Evolutionary conservation across 1,140 invertebrate genomes (phyloP).

Genomic region (Whitmania pigra): DNA sequence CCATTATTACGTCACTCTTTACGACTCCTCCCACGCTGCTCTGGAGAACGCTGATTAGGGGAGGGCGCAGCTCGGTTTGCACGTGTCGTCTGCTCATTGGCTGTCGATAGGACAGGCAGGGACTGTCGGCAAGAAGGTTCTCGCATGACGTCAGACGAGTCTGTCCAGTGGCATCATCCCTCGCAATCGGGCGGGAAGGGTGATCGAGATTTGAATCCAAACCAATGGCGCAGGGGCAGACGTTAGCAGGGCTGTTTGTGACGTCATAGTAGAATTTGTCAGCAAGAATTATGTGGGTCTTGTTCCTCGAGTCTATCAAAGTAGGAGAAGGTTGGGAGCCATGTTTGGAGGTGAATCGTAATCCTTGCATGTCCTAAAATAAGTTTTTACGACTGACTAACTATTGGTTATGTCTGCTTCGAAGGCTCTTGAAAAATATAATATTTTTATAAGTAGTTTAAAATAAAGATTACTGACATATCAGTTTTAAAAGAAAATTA

Average conservation of each 20-base stretch:
- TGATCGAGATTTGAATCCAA: not conserved
- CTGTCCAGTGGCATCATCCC: not conserved
- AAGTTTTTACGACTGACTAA: no score
- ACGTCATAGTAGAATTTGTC: conserved; percentile 12
- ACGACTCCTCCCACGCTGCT: not conserved
- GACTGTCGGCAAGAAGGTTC: not conserved
- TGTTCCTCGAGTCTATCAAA: not conserved
- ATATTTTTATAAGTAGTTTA: no score
- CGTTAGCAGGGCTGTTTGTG: not conserved
- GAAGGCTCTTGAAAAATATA: no score
- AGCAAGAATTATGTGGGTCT: not conserved
- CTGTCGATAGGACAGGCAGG: not conserved
- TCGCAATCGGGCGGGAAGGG: not conserved
- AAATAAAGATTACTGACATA: no score
- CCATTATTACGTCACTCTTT: not conserved
- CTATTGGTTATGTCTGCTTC: no score
- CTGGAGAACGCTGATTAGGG: not conserved
- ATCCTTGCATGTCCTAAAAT: no score
- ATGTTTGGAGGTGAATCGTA: not conserved
- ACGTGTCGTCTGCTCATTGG: not conserved
- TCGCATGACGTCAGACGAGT: not conserved
- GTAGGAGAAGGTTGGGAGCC: not conserved
- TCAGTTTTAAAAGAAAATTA: no score
- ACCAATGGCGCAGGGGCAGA: conserved; percentile 11
- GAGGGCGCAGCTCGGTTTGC: no score